Conservation (phyloP, 2,797 vertebrate genomes). For the Epinephelus awoara region DNA sequence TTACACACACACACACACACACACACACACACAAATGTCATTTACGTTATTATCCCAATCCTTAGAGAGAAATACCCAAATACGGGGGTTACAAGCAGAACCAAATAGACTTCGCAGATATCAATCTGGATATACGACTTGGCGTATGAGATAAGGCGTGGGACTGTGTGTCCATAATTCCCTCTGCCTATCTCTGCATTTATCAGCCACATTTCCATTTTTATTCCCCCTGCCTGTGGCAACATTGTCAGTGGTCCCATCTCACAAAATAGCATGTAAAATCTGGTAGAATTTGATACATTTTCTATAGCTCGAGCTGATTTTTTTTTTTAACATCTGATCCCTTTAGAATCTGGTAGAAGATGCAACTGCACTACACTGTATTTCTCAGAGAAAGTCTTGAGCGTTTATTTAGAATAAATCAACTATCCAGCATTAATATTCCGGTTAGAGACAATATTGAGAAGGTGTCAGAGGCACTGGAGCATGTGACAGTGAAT, state of each 20-base stretch:
- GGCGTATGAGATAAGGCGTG: slow-evolving; percentile 37
- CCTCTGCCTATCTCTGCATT: slow-evolving; percentile 34
- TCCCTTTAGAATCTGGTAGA: slow-evolving; percentile 7
- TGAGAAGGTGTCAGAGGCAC: too few relatives aligned
- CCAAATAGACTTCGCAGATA: slow-evolving; percentile 32
- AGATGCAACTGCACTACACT: neutral
- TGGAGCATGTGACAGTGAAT: too few relatives aligned
- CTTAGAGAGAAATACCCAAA: neutral
- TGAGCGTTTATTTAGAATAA: neutral
- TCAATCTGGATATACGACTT: slow-evolving; percentile 5
- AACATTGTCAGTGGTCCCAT: slow-evolving; percentile 14
- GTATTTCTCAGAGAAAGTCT: neutral
- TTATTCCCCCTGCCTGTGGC: slow-evolving; percentile 27
- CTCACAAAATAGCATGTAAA: slow-evolving; percentile 17
- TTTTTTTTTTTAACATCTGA: slow-evolving; percentile 18
- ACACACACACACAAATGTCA: neutral
- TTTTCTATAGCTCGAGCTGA: slow-evolving; percentile 2
- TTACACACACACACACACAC: slow-evolving; percentile 1
- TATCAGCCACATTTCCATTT: slow-evolving; percentile 54
- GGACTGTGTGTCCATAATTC: slow-evolving; percentile 31
- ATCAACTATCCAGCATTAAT: neutral
- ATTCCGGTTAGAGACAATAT: too few relatives aligned
- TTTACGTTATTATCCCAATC: slow-evolving; percentile 10
- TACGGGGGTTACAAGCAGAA: neutral
- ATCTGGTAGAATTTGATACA: slow-evolving; percentile 22